Conservation (phyloP, 2,797 vertebrate species). For the Onychomys leucogaster region DNA sequence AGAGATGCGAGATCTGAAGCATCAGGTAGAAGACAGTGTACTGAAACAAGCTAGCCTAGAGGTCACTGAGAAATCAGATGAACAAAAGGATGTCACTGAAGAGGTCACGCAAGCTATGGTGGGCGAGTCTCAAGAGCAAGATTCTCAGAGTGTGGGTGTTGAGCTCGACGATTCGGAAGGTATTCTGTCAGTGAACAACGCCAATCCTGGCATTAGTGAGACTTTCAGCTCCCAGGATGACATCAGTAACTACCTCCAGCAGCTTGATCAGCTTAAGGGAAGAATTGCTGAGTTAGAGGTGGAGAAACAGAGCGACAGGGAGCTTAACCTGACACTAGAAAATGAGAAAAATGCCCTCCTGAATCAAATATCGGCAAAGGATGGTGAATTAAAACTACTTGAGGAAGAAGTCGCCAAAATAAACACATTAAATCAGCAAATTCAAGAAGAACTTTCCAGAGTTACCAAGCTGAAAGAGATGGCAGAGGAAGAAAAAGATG, state of each 20-base stretch:
- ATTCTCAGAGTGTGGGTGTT: accelerated
- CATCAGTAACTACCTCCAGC: conserved; percentile 73
- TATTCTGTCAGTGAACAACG: background rate
- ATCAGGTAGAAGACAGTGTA: conserved; percentile 81
- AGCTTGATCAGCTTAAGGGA: conserved; percentile 83
- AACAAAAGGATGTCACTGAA: conserved; percentile 62
- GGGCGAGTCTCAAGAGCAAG: conserved; percentile 77
- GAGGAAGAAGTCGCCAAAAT: conserved; percentile 80
- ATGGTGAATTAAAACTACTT: conserved; percentile 85
- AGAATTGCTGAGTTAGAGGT: conserved; percentile 84
- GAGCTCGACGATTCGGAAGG: conserved; percentile 36
- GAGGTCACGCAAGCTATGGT: conserved; percentile 75
- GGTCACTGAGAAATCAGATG: conserved; percentile 19
- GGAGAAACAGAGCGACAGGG: conserved; percentile 76
- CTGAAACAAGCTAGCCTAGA: conserved; percentile 76
- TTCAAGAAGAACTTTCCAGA: conserved; percentile 88
- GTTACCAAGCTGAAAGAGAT: conserved; percentile 86
- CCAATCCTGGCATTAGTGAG: conserved; percentile 59
- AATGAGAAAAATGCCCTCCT: conserved; percentile 87
- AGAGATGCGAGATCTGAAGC: conserved; percentile 88
- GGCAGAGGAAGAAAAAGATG: conserved; percentile 95
- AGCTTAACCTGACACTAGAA: conserved; percentile 78
- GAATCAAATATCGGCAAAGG: conserved; percentile 85
- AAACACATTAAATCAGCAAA: conserved; percentile 83
- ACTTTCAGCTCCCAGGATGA: conserved; percentile 63